Evolutionary conservation across 2,888 invertebrate species (phyloP).

Genomic region (Ptychoptera contaminata): DNA sequence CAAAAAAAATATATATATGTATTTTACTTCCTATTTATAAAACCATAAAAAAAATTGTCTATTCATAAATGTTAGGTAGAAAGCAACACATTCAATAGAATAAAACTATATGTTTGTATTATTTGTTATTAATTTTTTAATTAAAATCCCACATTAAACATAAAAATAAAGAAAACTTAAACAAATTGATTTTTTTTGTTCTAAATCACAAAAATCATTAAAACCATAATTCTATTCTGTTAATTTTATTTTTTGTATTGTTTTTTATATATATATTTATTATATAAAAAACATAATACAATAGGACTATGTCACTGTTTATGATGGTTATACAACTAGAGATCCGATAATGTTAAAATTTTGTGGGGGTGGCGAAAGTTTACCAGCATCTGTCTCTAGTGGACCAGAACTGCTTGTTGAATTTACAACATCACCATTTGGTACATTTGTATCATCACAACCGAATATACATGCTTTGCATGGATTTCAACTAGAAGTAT

Average conservation of each 20-base stretch:
- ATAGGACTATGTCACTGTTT: constrained; percentile 72
- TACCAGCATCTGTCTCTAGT: constrained; percentile 73
- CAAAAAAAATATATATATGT: no score
- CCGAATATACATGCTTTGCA: constrained; percentile 62
- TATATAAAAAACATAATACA: no score
- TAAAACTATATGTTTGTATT: no score
- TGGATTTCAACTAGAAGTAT: constrained; percentile 80
- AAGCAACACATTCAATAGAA: no score
- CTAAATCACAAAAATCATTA: no score
- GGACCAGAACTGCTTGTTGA: constrained; percentile 78
- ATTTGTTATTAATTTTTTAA: no score
- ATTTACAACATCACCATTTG: constrained; percentile 78
- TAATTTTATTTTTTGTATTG: background rate
- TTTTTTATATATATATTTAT: constrained; percentile 2
- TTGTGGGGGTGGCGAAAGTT: constrained; percentile 75
- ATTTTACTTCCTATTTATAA: no score
- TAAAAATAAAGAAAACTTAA: background rate
- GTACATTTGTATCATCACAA: constrained; percentile 66
- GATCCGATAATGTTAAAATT: constrained; percentile 79
- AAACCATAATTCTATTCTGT: background rate
- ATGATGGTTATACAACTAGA: constrained; percentile 75
- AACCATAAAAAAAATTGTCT: no score
- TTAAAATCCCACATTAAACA: background rate
- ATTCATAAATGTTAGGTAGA: no score
- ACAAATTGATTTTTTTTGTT: background rate